Evolutionary conservation across 2,888 invertebrate species (phyloP), one percentile per base, ranked within the genome.

Genomic region (Sarcophaga rosellei): DNA sequence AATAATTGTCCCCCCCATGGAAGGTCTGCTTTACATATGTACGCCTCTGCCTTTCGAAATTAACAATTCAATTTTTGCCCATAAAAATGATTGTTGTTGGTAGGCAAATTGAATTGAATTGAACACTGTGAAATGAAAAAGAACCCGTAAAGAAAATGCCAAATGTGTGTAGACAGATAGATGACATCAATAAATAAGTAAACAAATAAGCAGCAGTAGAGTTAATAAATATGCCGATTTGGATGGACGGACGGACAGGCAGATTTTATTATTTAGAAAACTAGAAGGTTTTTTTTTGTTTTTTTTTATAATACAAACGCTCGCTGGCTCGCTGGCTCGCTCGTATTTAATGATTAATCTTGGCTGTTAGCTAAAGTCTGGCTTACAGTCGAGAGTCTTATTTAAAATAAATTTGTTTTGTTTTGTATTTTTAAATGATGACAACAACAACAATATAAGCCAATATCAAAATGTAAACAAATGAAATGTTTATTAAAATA

Each of bases 111-210:
- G 4, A 20, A 21, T 6, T 20, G n/a, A 57, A 57, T 4, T 15
- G 12, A 53, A 3, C 57, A 57, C 17, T 57, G 4, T 12, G 57
- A n/a, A n/a, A 1, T 57, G 0, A 17, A 57, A 57, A 57, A 69
- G 73, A 74, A 74, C 17, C 47, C 47, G 61, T 17, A 63, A 44
- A 44, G 23, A 21, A 72, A 75, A 57, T 15, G 4, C 10, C 21
- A 61, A 61, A 61, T 66, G 17, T 44, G 44, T 53, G 53, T 35
- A 17, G 53, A 47, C 3, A 23, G 23, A 57, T 75, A 75, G 79
- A 84, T 84, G 79, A 70, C 79, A 84, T 84, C 84, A 79, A 74
- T 63, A 17, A 69, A 25, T 84, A 63, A 73, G 69, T 63, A 78
- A 84, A 74, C 63, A 73, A 78, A 63, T 79, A 69, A 70, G 57